Conservation (phyloP, 2,113 vertebrate genomes). For the Rhynchomys soricoides region DNA sequence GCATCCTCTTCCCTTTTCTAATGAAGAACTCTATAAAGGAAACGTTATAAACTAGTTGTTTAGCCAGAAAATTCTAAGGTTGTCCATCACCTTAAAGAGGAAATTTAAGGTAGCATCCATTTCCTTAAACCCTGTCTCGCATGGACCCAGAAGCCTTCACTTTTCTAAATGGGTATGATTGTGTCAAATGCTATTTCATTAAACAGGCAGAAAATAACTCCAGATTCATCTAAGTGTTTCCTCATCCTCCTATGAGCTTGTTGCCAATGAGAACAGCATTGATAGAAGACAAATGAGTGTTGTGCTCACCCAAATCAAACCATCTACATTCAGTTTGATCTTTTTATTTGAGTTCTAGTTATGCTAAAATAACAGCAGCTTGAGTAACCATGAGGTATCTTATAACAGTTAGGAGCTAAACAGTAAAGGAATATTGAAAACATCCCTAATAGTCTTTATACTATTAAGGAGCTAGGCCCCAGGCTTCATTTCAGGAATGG, state of each 20-base stretch:
- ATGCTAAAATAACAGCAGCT: slow-evolving; percentile 21
- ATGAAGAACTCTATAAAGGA: neutral
- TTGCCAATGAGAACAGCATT: slow-evolving; percentile 36
- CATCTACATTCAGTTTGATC: slow-evolving; percentile 17
- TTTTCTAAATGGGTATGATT: slow-evolving; percentile 32
- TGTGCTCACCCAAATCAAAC: slow-evolving; percentile 1
- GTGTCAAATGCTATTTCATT: slow-evolving; percentile 10
- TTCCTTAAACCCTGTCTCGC: neutral
- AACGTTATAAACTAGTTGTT: neutral
- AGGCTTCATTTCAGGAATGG: neutral
- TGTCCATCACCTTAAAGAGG: neutral
- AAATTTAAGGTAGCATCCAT: neutral
- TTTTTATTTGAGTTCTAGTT: neutral
- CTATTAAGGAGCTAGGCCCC: neutral
- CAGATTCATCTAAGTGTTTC: neutral
- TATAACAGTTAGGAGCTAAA: slow-evolving; percentile 2
- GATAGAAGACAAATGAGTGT: neutral
- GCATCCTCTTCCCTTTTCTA: neutral
- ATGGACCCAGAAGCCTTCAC: neutral
- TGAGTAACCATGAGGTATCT: neutral
- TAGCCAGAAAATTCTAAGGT: slow-evolving; percentile 1
- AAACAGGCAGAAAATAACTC: slow-evolving; percentile 39
- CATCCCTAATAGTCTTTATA: neutral
- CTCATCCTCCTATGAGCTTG: neutral
- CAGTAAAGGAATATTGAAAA: neutral